phyloP scores from a whole-genome alignment of 1,140 invertebrate species.

The Asbolus verrucosus region DNA sequence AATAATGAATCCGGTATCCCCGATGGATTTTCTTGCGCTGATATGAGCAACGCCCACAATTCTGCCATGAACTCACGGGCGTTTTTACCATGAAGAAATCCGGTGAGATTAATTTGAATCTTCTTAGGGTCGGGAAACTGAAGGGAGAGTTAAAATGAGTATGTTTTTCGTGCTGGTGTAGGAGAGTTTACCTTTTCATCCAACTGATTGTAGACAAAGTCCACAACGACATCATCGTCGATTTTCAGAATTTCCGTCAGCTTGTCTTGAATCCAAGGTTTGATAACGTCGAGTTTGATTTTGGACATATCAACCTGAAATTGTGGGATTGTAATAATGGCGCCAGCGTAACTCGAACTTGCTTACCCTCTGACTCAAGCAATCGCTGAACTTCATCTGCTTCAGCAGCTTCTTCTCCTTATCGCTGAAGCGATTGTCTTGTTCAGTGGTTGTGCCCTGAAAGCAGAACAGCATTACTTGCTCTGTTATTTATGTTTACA shows the following conservation, averaged over 20 bases:
- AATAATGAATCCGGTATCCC: constrained; percentile 95
- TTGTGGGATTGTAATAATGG: constrained; percentile 42
- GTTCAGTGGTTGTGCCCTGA: constrained; percentile 97
- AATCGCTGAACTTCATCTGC: constrained; percentile 97
- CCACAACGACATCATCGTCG: constrained; percentile 98
- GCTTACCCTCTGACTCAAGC: constrained; percentile 86
- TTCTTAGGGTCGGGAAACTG: constrained; percentile 96
- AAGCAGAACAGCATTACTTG: constrained; percentile 61
- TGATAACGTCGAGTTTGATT: constrained; percentile 97
- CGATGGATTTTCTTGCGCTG: constrained; percentile 93
- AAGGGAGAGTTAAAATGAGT: constrained; percentile 58
- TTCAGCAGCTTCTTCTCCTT: constrained; percentile 99
- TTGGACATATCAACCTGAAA: constrained; percentile 97
- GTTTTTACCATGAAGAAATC: constrained; percentile 98
- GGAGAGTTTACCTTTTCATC: constrained; percentile 84
- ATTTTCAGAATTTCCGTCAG: constrained; percentile 95
- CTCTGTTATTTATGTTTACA: constrained; percentile 42
- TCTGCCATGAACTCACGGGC: constrained; percentile 97
- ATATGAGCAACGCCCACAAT: constrained; percentile 94
- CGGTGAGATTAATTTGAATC: constrained; percentile 99
- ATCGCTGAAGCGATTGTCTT: constrained; percentile 98
- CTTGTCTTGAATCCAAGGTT: constrained; percentile 98
- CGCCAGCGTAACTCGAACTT: not conserved
- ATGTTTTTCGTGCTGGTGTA: not conserved
- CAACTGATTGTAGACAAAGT: constrained; percentile 99